phyloP scores from a whole-genome alignment of 2,888 invertebrate species.

The Chesias legatella region DNA sequence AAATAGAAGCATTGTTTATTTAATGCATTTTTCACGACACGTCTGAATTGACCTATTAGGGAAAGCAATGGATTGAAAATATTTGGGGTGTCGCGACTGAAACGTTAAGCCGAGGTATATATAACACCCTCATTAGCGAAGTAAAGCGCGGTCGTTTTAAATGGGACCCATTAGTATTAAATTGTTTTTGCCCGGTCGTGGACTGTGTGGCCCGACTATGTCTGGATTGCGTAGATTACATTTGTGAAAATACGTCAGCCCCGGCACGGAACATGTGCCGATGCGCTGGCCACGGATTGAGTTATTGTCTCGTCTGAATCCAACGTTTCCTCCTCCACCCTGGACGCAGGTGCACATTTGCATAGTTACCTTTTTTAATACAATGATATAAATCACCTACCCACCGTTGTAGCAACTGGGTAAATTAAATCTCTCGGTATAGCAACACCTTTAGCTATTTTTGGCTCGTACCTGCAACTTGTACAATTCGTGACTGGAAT shows the following conservation, averaged over 20 bases:
- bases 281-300: slow-evolving; percentile 41
- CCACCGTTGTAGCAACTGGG: slow-evolving; percentile 6
- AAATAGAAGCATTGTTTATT: neutral
- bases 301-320: slow-evolving; percentile 54
- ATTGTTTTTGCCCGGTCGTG: slow-evolving; percentile 48
- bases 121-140: slow-evolving; percentile 49
- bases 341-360: slow-evolving; percentile 47
- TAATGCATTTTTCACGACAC: slow-evolving; percentile 4
- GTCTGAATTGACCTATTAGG: neutral
- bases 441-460: slow-evolving; percentile 21
- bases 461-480: slow-evolving; percentile 24
- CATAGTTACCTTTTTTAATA: slow-evolving; percentile 9
- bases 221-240: slow-evolving; percentile 50
- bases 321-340: slow-evolving; percentile 30
- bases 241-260: slow-evolving; percentile 38
- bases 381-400: slow-evolving; percentile 14
- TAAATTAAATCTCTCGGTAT: slow-evolving; percentile 22
- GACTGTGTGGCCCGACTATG: slow-evolving; percentile 58
- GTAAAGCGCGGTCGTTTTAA: slow-evolving; percentile 47
- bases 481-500: slow-evolving; percentile 28
- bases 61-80: neutral
- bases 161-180: slow-evolving; percentile 58
- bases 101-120: slow-evolving; percentile 29
- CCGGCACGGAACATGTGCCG: neutral
- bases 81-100: neutral